Evolutionary conservation across 2,888 invertebrate species (phyloP), one percentile per base, ranked within the genome.

Genomic region (Pherbina coryleti): DNA sequence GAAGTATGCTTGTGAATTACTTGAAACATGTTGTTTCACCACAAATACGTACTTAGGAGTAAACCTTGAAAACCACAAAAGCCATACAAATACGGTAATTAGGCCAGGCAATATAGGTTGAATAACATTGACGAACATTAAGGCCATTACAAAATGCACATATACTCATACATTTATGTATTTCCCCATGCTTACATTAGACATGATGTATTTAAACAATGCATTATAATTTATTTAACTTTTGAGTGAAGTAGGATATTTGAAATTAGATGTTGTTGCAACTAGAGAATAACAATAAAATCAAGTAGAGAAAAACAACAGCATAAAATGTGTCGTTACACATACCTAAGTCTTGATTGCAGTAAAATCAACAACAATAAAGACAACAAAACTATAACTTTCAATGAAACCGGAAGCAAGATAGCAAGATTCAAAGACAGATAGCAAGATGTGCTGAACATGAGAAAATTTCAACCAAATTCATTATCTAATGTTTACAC

Each of bases 81-180:
- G 64, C 64, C 64, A 64, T n/a, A n/a, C 64, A n/a, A 64, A 64
- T 64, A 64, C 64, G 17, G 28, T 64, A 64, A 64, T 64, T 64
- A 64, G 34, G 34, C n/a, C 64, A 64, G 17, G 64, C 28, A 34
- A 34, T 64, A 28, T 31, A 7, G 31, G 64, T n/a, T 64, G 34
- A 64, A 31, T 64, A 64, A 34, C 34, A 64, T 55, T 8, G 8
- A 55, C 0, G n/a, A 17, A 5, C 25, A 44, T 51, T 19, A 49
- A 49, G 14, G n/a, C 49, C 19, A 37, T 14, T n/a, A 19, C 8
- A 3, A 28, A 17, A 5, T n/a, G 49, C 37, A 71, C 53, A 51
- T 14, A 4, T 31, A 64, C 25, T 57, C 7, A 51, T n/a, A 37
- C 28, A 66, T 34, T 19, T 8, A 57, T 3, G 11, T 14, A 28